Conservation (phyloP, 2,113 vertebrate species). For the Carettochelys insculpta region DNA sequence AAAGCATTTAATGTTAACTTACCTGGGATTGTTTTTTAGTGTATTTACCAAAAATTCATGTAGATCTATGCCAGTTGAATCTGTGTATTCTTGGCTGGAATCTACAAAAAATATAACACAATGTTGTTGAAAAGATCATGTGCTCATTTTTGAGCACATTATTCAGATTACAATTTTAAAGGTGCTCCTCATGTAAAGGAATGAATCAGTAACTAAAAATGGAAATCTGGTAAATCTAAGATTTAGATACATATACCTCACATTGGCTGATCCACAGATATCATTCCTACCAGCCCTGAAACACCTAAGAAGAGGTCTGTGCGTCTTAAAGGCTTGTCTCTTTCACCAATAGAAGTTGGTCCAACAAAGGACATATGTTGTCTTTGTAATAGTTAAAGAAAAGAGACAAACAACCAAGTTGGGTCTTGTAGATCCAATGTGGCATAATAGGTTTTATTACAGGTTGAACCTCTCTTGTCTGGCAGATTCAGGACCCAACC, state of each 20-base stretch:
- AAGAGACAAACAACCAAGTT: not conserved
- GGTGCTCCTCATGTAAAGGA: not conserved
- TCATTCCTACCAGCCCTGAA: not conserved
- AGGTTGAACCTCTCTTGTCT: too few species aligned
- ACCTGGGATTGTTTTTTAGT: constrained; percentile 97
- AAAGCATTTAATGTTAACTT: constrained; percentile 63
- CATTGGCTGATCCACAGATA: not conserved
- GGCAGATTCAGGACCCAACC: too few species aligned
- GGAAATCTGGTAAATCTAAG: not conserved
- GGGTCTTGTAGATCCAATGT: not conserved
- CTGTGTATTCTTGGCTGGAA: constrained; percentile 98
- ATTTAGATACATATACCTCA: not conserved
- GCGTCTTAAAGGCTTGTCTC: not conserved
- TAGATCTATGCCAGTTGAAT: constrained; percentile 98
- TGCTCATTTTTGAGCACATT: constrained; percentile 15
- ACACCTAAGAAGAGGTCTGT: not conserved
- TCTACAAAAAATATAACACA: constrained; percentile 79
- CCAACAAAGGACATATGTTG: not conserved
- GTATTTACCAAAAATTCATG: constrained; percentile 99
- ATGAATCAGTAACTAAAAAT: not conserved
- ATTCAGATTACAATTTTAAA: constrained; percentile 8
- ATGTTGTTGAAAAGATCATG: constrained; percentile 12
- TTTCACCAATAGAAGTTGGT: not conserved
- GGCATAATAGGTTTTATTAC: not conserved
- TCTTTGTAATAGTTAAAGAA: not conserved